Evolutionary conservation across 2,113 vertebrate species (phyloP).

Genomic region (Addax nasomaculatus): DNA sequence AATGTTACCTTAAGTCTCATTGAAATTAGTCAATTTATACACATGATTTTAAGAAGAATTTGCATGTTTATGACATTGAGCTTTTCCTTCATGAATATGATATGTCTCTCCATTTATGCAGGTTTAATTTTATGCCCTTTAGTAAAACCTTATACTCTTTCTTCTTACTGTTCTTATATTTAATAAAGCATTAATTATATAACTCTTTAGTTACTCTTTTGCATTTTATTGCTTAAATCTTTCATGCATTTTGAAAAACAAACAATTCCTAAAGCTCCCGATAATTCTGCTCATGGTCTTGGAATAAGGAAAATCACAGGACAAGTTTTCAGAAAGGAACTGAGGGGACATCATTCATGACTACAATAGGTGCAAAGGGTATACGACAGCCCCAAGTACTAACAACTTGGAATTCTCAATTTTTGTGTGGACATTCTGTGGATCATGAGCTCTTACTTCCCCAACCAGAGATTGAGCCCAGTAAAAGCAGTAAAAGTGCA

Average conservation of each 20-base stretch:
- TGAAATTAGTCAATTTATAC: neutral
- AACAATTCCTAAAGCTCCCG: neutral
- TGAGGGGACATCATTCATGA: neutral
- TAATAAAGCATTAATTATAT: neutral
- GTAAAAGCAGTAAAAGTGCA: neutral
- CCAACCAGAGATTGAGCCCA: neutral
- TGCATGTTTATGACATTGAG: neutral
- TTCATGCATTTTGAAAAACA: neutral
- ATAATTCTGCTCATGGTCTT: neutral
- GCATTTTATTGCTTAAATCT: neutral
- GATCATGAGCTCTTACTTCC: neutral
- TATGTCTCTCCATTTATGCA: neutral
- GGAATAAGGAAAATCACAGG: neutral
- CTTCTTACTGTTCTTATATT: neutral
- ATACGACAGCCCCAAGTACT: neutral
- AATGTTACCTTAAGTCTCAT: neutral
- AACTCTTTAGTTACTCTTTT: neutral
- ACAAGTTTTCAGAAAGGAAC: neutral
- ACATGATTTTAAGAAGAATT: neutral
- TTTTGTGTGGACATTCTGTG: neutral
- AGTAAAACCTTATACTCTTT: neutral
- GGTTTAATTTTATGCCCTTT: neutral
- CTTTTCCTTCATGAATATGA: neutral
- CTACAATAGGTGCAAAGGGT: neutral
- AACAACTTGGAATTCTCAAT: neutral